These are phyloP conservation scores for Emydura subglobosa DNA, from an alignment of 2,113 vertebrate genomes.

Conservation along the genomic window DNA sequence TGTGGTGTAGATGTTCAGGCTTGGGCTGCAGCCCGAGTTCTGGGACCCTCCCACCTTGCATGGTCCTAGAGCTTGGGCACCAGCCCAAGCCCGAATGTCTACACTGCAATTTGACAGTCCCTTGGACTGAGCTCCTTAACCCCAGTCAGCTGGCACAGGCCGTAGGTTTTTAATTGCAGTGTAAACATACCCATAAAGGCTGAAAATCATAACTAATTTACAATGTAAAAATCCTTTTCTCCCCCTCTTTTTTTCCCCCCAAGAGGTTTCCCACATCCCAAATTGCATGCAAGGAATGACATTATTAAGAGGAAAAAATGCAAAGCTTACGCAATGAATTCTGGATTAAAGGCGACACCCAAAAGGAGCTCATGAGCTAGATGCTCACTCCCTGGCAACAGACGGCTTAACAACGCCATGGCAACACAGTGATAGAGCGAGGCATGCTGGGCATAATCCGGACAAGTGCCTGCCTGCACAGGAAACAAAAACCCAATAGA, in stretches of 20 bases:
- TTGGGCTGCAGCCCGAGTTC: background rate
- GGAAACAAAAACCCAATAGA: conserved; percentile 40
- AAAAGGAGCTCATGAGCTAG: conserved; percentile 87
- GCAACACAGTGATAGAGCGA: conserved; percentile 88
- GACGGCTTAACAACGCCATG: conserved; percentile 86
- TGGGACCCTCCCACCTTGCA: background rate
- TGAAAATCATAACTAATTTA: background rate
- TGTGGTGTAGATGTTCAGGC: background rate
- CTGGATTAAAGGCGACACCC: conserved; percentile 87
- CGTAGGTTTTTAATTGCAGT: background rate
- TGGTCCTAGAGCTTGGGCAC: background rate
- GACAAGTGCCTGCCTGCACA: conserved; percentile 81
- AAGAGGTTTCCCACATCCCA: background rate
- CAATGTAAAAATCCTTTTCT: background rate
- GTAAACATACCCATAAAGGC: background rate
- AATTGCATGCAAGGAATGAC: background rate
- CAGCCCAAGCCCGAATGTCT: background rate
- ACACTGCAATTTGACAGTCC: background rate
- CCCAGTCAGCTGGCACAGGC: background rate
- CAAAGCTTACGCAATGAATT: conserved; percentile 90
- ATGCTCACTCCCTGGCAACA: conserved; percentile 93
- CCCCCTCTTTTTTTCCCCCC: background rate
- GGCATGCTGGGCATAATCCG: conserved; percentile 76
- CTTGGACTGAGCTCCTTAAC: background rate
- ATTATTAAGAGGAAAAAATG: background rate